Evolutionary conservation across 1,140 invertebrate species (phyloP), one percentile per base, ranked within the genome.

Genomic region (Drosophila neocordata): DNA sequence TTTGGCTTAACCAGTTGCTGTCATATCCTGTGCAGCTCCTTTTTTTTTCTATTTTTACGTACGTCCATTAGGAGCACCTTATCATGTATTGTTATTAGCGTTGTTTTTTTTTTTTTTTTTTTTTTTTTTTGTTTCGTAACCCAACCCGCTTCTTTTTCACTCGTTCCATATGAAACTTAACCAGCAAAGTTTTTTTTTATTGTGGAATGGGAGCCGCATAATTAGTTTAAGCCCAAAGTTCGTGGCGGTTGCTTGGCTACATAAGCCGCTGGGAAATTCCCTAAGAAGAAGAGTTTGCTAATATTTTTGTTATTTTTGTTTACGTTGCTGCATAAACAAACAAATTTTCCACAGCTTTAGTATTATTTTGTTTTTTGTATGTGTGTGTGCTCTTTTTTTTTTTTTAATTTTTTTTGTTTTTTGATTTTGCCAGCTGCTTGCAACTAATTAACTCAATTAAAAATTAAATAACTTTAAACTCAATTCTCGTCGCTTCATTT

Each of bases 381-480:
- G 7, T 44, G 11, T 53, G 4, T n/a, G 12, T 8, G 12, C n/a
- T 24, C 11, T 31, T 31, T 31, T 11, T 64, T 51, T 69, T 69
- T 65, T 57, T 51, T 57, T 69, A 51, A 53, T 69, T n/a, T 22
- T 27, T 4, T 27, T 13, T 31, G 27, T 31, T 12, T 27, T 13
- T 2, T 11, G 2, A 13, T 15, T 34, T 18, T 34, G 9, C 27
- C 27, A 34, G 53, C 24, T 69, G 70, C 38, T 62, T 63, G 65
- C 56, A 64, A 48, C 41, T 87, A 85, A 85, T 85, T 85, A 87
- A 85, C 66, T 81, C 81, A 87, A 87, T 85, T 85, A 87, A 87
- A 87, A 69, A 78, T 87, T 87, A 82, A 85, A 87, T 52, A 78
- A 82, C 70, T 87, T 85, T 85, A 67, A 82, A 72, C 74, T 78